Evolutionary conservation across 2,113 vertebrate species (phyloP), one percentile per base, ranked within the genome.

Genomic region (Gallinago media): DNA sequence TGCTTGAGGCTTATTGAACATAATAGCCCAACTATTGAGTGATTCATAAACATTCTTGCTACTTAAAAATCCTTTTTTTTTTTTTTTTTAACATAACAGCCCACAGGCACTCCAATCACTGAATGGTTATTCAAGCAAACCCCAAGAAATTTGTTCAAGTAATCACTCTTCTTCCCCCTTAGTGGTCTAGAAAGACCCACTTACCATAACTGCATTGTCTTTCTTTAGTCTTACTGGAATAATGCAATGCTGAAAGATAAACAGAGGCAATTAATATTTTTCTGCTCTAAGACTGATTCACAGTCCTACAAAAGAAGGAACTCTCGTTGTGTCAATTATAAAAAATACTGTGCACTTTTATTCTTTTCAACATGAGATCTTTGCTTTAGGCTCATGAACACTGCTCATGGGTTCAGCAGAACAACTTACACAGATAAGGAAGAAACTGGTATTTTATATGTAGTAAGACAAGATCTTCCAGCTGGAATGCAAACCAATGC

Each of bases 171-270:
- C 44, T 68, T 78, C 6, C 14, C 47, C 12, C 8, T 70, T 31
- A 23, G 6, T 42, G 8, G 6, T 71, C 67, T 67, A 78, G 42
- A 94, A 83, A 86, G 22, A 49, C 15, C 16, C 84, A 97, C 98
- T 98, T 89, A 98, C 98, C 98, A 68, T 98, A 54, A 88, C 47
- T 97, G 77, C 98, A 98, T 6, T 21, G 94, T 15, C 67, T 94
- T 94, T 96, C 96, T 93, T 94, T 91, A 92, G 65, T 89, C 84
- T 92, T 85, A 61, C 52, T 95, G 52, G 89, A 80, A 93, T 85
- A 94, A 85, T 11, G 90, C 55, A 92, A 68, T 50, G 66, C 90
- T 94, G 88, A 74, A 96, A 85, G 78, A 95, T 9, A 97, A 91
- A 96, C 2, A 96, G 85, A 96, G 92, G 68, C 4, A 97, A 32